Percentiles rank a stretch among this genome's conserved stretches.
These are phyloP conservation scores for Orchestes rusci DNA, from an alignment of 2,888 invertebrate species.

Conservation along the genomic window DNA sequence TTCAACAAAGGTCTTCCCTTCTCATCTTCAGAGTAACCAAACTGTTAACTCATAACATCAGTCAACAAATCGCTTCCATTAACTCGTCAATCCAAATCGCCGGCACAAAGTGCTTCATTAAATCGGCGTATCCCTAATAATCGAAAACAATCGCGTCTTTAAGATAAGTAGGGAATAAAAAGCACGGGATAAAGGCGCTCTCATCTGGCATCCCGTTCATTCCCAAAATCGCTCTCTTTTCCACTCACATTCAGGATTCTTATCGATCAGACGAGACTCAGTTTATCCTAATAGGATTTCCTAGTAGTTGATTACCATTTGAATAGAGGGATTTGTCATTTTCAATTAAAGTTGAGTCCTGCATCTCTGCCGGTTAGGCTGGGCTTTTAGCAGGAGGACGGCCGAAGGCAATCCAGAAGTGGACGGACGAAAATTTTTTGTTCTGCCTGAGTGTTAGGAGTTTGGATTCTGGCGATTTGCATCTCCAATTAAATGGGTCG, in stretches of 20 bases:
- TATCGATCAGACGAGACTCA: slow-evolving; percentile 43
- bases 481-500: too few species aligned
- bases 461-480: too few species aligned
- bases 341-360: slow-evolving; percentile 49
- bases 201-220: slow-evolving; percentile 6
- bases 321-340: slow-evolving; percentile 49
- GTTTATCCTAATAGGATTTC: slow-evolving; percentile 49
- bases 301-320: slow-evolving; percentile 50
- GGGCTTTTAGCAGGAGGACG: slow-evolving; percentile 24
- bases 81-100: too few species aligned
- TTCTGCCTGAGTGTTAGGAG: too few species aligned
- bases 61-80: too few species aligned
- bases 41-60: too few species aligned
- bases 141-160: slow-evolving; percentile 29
- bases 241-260: slow-evolving; percentile 13
- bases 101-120: slow-evolving; percentile 15
- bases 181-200: slow-evolving; percentile 14
- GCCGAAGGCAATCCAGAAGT: slow-evolving; percentile 15
- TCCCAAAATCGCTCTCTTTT: slow-evolving; percentile 15
- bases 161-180: slow-evolving; percentile 30
- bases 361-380: slow-evolving; percentile 39
- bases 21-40: too few species aligned
- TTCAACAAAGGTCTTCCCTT: too few species aligned
- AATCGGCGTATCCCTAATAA: slow-evolving; percentile 18
- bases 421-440: slow-evolving; percentile 8